Evolutionary conservation across 2,888 invertebrate species (phyloP), one percentile per base, ranked within the genome.

Genomic region (Diarsia rubi): DNA sequence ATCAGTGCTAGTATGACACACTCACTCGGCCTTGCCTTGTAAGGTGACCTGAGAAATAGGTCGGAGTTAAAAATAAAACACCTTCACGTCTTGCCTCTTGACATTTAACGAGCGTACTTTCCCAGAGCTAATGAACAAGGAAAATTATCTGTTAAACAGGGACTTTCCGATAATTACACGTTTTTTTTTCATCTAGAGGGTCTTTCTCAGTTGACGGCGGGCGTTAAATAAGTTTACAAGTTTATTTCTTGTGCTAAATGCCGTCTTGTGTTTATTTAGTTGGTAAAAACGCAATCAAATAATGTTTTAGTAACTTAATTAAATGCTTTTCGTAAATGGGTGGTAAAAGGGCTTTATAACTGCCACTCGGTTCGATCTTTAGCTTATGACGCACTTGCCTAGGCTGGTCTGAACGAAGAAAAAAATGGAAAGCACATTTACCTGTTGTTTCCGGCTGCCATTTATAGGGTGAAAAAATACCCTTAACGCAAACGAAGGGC

Each of bases 61-160:
- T 74, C 79, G 45, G 14, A 60, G 31, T 49, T 78, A 82, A 71
- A 71, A 65, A 71, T 68, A 78, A 66, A 66, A 2, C 45, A n/a
- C n/a, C 16, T 68, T 59, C 57, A 63, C 68, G 31, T 31, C 54
- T 57, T 66, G 59, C 27, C 63, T 27, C 37, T 65, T 77, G 69
- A 31, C 71, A 84, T 84, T 78, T 73, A 75, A 72, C 81, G 24
- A 73, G 42, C 79, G 84, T 64, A 60, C 75, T 81, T 69, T 54
- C 73, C 73, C 59, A 24, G 54, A n/a, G 27, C 63, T 84, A 83
- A 84, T 84, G 82, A 84, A 82, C 62, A 14, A 74, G 83, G 75
- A 79, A 82, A 81, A 82, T 16, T 64, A 45, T 27, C 73, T 12
- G n/a, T 37, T 45, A 57, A 68, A 27, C 57, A 45, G 64, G 70